Evolutionary conservation across 2,797 vertebrate species (phyloP).

Genomic region (Trachurus trachurus): DNA sequence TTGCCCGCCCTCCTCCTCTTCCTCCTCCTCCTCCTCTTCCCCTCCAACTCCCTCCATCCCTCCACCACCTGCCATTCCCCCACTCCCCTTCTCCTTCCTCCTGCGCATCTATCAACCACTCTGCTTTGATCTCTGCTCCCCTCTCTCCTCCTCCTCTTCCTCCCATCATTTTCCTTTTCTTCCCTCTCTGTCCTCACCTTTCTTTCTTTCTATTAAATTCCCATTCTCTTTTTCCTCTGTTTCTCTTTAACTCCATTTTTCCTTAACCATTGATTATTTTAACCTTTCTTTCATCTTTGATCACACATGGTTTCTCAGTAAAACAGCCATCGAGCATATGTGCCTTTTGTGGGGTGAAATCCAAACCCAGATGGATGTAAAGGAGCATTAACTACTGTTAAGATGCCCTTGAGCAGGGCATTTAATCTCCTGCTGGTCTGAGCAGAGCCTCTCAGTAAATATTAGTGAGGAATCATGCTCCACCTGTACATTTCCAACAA

Average conservation of each 20-base stretch:
- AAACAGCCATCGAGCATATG: too few relatives aligned
- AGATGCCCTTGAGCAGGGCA: conserved; percentile 1
- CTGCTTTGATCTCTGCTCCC: conserved; percentile 29
- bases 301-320: neutral
- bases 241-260: neutral
- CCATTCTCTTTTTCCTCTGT: too few relatives aligned
- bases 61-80: conserved; percentile 32
- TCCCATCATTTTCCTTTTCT: neutral
- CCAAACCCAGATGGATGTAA: neutral
- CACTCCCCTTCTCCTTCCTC: conserved; percentile 4
- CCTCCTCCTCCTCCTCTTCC: conserved; percentile 4
- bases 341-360: conserved; percentile 1
- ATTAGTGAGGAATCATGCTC: neutral
- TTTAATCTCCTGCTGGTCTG: neutral
- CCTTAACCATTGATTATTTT: neutral
- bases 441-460: neutral
- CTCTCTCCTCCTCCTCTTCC: neutral
- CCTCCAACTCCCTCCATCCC: conserved; percentile 14
- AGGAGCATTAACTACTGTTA: neutral
- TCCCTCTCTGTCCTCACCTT: neutral
- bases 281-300: neutral
- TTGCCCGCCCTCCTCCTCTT: conserved; percentile 29
- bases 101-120: conserved; percentile 2
- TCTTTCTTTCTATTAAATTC: neutral
- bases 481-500: neutral